These are phyloP conservation scores for Lymantria monacha DNA, from an alignment of 2,888 invertebrate species.

Conservation along the genomic window DNA sequence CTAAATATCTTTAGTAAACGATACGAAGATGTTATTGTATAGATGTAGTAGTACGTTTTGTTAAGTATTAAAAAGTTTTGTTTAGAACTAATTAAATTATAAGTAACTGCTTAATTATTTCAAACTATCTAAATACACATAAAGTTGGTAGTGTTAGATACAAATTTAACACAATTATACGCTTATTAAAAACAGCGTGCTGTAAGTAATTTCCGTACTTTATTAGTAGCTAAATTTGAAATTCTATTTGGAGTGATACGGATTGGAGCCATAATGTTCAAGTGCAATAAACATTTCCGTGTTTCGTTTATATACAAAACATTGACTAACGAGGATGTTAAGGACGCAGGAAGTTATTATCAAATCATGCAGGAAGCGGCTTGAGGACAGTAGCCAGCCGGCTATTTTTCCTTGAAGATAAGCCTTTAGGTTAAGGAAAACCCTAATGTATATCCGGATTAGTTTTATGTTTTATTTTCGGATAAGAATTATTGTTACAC, in stretches of 20 bases:
- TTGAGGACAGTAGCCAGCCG: slow-evolving; percentile 44
- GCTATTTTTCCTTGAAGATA: slow-evolving; percentile 31
- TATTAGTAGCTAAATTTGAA: slow-evolving; percentile 56
- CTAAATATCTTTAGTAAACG: slow-evolving; percentile 24
- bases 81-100: background rate
- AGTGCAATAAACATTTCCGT: slow-evolving; percentile 60
- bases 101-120: background rate
- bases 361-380: slow-evolving; percentile 72
- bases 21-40: background rate
- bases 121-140: slow-evolving; percentile 1
- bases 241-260: slow-evolving; percentile 51
- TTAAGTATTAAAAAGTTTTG: background rate
- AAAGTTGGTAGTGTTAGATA: background rate
- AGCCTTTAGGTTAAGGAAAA: slow-evolving; percentile 26
- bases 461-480: background rate
- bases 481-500: slow-evolving; percentile 2
- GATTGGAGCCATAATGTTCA: slow-evolving; percentile 45
- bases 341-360: slow-evolving; percentile 78
- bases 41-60: background rate
- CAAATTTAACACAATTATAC: slow-evolving; percentile 19
- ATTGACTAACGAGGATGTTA: slow-evolving; percentile 67
- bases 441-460: slow-evolving; percentile 12
- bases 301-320: slow-evolving; percentile 58
- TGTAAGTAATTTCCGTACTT: slow-evolving; percentile 40
- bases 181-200: slow-evolving; percentile 20